phyloP scores from a whole-genome alignment of 2,113 vertebrate species.

The Anhinga rufa region DNA sequence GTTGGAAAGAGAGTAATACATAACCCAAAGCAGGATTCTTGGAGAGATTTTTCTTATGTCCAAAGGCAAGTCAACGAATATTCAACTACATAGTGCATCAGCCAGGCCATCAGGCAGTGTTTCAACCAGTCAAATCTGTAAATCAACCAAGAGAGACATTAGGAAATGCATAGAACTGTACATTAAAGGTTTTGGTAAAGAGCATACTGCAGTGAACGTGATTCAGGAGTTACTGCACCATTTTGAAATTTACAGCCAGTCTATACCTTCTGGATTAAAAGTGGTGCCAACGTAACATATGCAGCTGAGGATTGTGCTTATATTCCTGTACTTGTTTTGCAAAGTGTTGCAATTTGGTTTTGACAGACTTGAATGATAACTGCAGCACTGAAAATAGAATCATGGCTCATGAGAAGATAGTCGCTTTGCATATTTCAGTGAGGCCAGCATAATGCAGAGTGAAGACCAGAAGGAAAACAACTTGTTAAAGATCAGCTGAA shows the following conservation, averaged over 20 bases:
- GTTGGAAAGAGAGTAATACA: constrained; percentile 14
- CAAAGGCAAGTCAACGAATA: neutral
- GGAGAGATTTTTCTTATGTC: neutral
- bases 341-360: constrained; percentile 53
- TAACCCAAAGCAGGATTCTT: neutral
- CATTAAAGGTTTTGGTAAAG: neutral
- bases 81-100: neutral
- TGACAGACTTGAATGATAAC: constrained; percentile 55
- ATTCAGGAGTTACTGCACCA: neutral
- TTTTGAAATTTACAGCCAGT: constrained; percentile 24
- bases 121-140: neutral
- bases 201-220: neutral
- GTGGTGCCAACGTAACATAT: constrained; percentile 42
- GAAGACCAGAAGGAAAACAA: constrained; percentile 12
- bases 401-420: constrained; percentile 22
- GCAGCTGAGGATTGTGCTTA: constrained; percentile 18
- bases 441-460: neutral
- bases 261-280: constrained; percentile 38
- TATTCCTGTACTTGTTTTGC: constrained; percentile 41
- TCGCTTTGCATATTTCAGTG: constrained; percentile 15
- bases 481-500: neutral
- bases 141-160: neutral
- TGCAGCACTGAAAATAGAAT: constrained; percentile 41
- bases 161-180: neutral
- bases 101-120: neutral